Conservation (phyloP, 2,888 invertebrate genomes). For the Cremastinae sp. region DNA sequence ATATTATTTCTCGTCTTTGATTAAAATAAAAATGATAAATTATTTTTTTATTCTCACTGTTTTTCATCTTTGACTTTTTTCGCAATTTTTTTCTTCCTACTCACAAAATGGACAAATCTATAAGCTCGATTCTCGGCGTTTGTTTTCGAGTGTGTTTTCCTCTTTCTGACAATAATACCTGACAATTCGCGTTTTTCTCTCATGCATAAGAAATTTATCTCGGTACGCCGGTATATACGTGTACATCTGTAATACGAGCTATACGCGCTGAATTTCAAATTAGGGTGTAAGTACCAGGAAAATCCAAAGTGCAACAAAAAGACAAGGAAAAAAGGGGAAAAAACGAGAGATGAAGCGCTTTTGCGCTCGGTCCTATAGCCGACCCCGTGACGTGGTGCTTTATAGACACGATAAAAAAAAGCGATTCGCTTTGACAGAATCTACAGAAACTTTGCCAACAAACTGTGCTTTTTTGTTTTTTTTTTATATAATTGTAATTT, state of each 20-base stretch:
- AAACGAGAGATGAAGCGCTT: constrained; percentile 31
- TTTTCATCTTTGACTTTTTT: too few species aligned
- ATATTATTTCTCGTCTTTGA: too few species aligned
- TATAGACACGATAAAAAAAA: constrained; percentile 45
- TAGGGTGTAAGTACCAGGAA: constrained; percentile 32
- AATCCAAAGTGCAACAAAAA: constrained; percentile 22
- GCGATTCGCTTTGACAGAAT: constrained; percentile 5
- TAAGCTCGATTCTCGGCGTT: background rate
- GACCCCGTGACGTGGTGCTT: constrained; percentile 54
- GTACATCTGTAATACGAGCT: constrained; percentile 41
- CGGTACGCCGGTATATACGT: constrained; percentile 15
- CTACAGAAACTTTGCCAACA: background rate
- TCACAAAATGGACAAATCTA: background rate
- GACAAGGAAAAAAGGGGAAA: constrained; percentile 19
- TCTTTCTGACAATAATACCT: background rate
- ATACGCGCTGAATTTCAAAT: constrained; percentile 34
- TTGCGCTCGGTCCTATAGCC: constrained; percentile 50
- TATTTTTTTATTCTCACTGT: too few species aligned
- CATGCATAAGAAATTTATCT: constrained; percentile 15
- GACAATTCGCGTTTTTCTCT: background rate
- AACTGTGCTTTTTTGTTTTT: too few species aligned
- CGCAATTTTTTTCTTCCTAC: background rate
- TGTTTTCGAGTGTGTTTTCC: background rate
- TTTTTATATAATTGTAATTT: too few species aligned
- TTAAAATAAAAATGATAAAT: too few species aligned